A percentile compares a stretch with the other conserved stretches of the same genome.
phyloP scores from a whole-genome alignment of 2,113 vertebrate genomes.

The Odontophorus gujanensis region DNA sequence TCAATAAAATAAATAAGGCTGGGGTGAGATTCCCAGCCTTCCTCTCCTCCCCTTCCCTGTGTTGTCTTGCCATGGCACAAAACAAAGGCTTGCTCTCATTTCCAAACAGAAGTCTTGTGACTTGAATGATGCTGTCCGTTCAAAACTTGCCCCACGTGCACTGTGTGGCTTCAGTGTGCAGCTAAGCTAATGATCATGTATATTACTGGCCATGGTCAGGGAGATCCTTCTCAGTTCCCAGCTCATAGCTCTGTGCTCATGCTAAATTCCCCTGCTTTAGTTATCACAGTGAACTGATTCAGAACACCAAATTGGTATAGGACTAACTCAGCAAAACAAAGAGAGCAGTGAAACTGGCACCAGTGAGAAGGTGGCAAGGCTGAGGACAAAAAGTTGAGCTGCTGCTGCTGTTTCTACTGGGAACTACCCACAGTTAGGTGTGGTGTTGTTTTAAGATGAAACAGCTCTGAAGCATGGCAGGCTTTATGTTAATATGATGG shows the following conservation, averaged over 20 bases:
- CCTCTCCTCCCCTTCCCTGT: accelerated
- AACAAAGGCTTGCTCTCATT: not conserved
- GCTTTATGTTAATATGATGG: not conserved
- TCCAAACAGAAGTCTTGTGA: not conserved
- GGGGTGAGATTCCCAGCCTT: not conserved
- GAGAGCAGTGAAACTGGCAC: not conserved
- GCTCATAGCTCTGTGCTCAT: not conserved
- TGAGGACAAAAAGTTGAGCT: not conserved
- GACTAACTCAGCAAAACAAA: not conserved
- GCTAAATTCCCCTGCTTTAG: accelerated
- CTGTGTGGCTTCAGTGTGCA: not conserved
- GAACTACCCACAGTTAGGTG: not conserved
- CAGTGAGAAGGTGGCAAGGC: not conserved
- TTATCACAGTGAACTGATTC: not conserved
- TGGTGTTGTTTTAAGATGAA: not conserved
- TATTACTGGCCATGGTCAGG: accelerated
- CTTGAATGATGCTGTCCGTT: not conserved
- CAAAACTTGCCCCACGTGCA: not conserved
- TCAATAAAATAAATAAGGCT: slow-evolving; percentile 5
- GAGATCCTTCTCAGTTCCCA: not conserved
- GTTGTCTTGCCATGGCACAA: not conserved
- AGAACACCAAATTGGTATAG: not conserved
- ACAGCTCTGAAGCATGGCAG: not conserved
- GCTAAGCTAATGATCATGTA: not conserved
- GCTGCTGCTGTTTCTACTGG: not conserved